phyloP scores from a whole-genome alignment of 2,888 invertebrate species.

The Vanessa cardui region DNA sequence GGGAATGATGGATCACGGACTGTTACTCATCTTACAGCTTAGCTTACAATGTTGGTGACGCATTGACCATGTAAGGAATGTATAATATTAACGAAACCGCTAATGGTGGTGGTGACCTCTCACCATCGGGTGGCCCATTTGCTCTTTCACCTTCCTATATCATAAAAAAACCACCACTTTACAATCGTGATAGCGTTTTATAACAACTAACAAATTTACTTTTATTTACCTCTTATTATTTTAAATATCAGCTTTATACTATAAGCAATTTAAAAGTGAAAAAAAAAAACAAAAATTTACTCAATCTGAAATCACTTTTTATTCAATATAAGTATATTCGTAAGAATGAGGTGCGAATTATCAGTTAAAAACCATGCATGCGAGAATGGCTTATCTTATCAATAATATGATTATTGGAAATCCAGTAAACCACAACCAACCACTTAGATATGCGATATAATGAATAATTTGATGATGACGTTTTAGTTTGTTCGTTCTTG shows the following conservation, averaged over 20 bases:
- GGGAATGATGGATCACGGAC: no score
- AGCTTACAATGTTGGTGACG: no score
- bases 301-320: constrained; percentile 24
- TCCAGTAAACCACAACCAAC: not conserved
- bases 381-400: constrained; percentile 6
- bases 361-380: constrained; percentile 11
- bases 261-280: not conserved
- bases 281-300: not conserved
- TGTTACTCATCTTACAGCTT: no score
- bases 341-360: constrained; percentile 17
- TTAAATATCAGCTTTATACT: no score
- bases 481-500: no score
- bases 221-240: not conserved
- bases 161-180: no score
- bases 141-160: no score
- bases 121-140: no score
- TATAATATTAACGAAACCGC: no score
- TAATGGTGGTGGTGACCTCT: no score
- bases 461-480: not conserved
- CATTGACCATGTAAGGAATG: no score
- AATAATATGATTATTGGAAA: constrained; percentile 8
- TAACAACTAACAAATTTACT: not conserved
- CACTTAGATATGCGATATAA: not conserved
- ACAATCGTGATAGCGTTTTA: no score
- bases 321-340: constrained; percentile 18